These are phyloP conservation scores for Herpailurus yagouaroundi DNA, from an alignment of 2,113 vertebrate genomes.

Conservation along the genomic window DNA sequence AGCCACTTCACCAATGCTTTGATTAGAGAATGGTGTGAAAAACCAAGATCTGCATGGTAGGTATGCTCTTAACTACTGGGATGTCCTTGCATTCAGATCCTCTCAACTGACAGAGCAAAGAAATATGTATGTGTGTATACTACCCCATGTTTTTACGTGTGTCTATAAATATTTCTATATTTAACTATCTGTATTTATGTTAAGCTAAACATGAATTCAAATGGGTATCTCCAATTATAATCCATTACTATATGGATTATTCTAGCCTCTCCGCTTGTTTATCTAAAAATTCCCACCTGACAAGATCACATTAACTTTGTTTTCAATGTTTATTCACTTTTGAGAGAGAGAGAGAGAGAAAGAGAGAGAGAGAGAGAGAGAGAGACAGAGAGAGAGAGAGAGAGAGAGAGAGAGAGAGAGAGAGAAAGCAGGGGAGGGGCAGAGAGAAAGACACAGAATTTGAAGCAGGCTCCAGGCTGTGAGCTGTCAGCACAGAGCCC, in stretches of 20 bases:
- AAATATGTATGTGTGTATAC: neutral
- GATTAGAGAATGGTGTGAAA: neutral
- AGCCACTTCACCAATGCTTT: neutral
- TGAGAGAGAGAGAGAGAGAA: neutral
- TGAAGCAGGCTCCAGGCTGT: neutral
- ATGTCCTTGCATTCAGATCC: neutral
- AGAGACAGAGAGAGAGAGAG: neutral
- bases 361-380: neutral
- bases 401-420: neutral
- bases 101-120: neutral
- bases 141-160: neutral
- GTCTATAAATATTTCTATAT: neutral
- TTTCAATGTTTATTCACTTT: neutral
- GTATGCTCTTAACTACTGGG: neutral
- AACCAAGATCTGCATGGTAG: neutral
- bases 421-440: neutral
- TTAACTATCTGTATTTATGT: neutral
- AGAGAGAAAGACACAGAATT: neutral
- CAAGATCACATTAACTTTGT: neutral
- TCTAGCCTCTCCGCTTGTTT: neutral
- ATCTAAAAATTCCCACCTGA: neutral
- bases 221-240: neutral
- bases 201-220: neutral
- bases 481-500: neutral
- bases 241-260: neutral